Base-by-base conservation (phyloP, 2,888 invertebrate genomes). In the Griposia aprilina region DNA sequence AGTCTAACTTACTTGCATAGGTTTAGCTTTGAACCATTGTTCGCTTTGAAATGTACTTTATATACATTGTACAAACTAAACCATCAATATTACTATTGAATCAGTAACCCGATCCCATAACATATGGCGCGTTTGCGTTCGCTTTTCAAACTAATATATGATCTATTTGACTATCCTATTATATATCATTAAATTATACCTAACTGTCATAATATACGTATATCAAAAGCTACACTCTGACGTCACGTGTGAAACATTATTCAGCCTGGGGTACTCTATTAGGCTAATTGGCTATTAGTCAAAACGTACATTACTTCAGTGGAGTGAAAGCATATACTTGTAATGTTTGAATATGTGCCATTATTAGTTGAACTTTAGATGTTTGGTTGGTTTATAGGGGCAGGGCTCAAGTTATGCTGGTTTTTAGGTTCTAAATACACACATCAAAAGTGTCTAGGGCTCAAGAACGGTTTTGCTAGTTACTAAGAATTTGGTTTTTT, bases 281-380 rank as follows among this genome's bases (percentile, higher is more conserved):
- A 89, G 55, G 36, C 59, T 86, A 89, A 89, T 89, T 89, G 88
- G 83, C 72, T 78, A 88, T 89, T 88, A 87, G 75, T 89, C 84
- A 87, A 80, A 84, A 80, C 70, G 76, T 69, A 83, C 81, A 78
- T 79, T 80, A 72, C 77, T 74, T 81, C 65, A 50, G 26, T 65
- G 20, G 26, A 75, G 72, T 62, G 60, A 60, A 68, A 76, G 57
- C 82, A 72, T 69, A 63, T 72, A 72, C 45, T 63, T 72, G 74
- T 62, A 62, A 26, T n/a, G 13, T 68, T 76, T 36, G 26, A 62
- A 55, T 41, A n/a, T 2, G 2, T 17, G 0, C 60, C 55, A 55
- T 23, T 36, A 36, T 80, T n/a, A 20, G 26, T 72, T 71, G 62
- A 63, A 36, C 59, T 52, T 36, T n/a, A 6, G 13, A 0, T 15